These are phyloP conservation scores for Raja brachyura DNA, from an alignment of 2,113 vertebrate genomes.

Conservation along the genomic window DNA sequence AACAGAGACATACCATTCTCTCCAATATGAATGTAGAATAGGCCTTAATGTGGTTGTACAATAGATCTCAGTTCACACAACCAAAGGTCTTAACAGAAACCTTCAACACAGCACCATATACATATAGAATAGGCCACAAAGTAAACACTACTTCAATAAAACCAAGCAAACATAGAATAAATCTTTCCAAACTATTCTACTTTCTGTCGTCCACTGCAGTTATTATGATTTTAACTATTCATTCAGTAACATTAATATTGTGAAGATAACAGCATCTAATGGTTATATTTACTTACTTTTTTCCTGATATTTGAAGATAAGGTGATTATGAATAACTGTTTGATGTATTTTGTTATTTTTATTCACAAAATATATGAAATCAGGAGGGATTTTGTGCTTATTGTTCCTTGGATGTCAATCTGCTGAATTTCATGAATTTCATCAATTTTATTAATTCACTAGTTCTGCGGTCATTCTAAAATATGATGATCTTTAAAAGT, in stretches of 20 bases:
- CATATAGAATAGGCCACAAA: no score
- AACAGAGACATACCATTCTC: no score
- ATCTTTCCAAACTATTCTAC: not conserved
- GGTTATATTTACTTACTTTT: not conserved
- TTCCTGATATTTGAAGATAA: not conserved
- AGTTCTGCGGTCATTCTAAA: not conserved
- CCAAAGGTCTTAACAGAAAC: no score
- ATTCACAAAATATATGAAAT: not conserved
- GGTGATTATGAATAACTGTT: not conserved
- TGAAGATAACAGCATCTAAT: not conserved
- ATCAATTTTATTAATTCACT: not conserved
- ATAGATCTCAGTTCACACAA: no score
- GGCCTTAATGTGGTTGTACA: no score
- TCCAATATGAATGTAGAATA: no score
- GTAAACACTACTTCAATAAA: not conserved
- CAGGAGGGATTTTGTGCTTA: not conserved
- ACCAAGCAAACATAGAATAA: not conserved
- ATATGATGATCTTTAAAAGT: not conserved
- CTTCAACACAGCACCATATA: no score
- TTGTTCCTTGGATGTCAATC: not conserved
- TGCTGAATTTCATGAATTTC: not conserved
- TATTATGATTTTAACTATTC: not conserved
- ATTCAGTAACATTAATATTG: not conserved
- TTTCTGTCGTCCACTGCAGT: not conserved
- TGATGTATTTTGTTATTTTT: not conserved